These are phyloP conservation scores for Panulirus ornatus DNA, from an alignment of 1,140 invertebrate species.

Conservation along the genomic window DNA sequence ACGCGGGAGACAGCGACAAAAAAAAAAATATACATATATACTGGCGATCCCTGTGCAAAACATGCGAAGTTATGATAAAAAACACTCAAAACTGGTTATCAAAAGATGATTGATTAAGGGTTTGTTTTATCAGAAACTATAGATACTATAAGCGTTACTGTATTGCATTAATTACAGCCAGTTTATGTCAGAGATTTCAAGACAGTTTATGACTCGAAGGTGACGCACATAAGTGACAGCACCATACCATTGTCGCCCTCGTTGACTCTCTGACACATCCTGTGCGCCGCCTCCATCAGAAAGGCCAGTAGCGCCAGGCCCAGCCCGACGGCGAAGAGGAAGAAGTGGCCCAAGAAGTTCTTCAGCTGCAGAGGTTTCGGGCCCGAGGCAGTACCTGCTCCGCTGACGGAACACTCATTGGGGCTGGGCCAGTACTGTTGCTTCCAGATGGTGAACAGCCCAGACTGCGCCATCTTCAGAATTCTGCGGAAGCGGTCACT, in stretches of 20 bases:
- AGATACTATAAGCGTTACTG: too few species aligned
- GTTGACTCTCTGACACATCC: neutral
- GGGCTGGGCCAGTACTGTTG: constrained; percentile 74
- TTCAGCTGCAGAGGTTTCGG: constrained; percentile 60
- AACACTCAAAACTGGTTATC: too few species aligned
- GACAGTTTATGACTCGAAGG: neutral
- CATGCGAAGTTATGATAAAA: too few species aligned
- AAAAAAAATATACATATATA: too few species aligned
- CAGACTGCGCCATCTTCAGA: constrained; percentile 74
- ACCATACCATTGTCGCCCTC: neutral
- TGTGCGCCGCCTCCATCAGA: neutral
- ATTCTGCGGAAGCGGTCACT: constrained; percentile 62
- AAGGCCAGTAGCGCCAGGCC: constrained; percentile 39
- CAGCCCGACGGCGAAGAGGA: constrained; percentile 59
- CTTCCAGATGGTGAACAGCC: constrained; percentile 73
- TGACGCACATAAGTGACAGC: neutral
- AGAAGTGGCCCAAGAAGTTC: constrained; percentile 70
- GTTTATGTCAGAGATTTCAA: too few species aligned
- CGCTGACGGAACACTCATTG: constrained; percentile 69
- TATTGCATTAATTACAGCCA: too few species aligned
- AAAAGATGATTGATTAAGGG: too few species aligned
- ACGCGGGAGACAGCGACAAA: too few species aligned
- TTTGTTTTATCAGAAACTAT: too few species aligned
- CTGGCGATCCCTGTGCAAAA: too few species aligned
- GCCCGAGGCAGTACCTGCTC: neutral